These are phyloP conservation scores for Recurvirostra avosetta DNA, from an alignment of 2,113 vertebrate species.

Conservation along the genomic window DNA sequence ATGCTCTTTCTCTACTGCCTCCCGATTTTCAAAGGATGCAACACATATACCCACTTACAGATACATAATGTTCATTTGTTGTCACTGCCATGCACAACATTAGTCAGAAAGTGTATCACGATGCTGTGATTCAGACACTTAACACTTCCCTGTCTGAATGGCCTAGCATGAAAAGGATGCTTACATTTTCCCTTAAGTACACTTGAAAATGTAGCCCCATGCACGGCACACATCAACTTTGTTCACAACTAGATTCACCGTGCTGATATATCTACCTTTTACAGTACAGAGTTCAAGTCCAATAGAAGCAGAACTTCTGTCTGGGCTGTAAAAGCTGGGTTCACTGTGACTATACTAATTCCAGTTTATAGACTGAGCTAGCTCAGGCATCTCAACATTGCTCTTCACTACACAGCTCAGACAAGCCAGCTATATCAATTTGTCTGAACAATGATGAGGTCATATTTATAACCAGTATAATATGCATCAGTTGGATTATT, in stretches of 20 bases:
- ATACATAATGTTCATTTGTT: background rate
- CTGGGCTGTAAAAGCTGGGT: background rate
- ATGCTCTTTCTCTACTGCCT: background rate
- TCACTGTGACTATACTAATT: background rate
- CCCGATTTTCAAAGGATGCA: background rate
- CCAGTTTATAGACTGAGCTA: background rate
- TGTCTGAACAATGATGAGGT: background rate
- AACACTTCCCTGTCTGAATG: background rate
- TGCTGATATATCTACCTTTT: accelerated
- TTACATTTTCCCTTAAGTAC: background rate
- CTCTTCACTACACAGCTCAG: background rate
- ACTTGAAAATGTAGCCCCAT: background rate
- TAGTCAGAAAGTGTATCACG: background rate
- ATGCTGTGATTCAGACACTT: background rate
- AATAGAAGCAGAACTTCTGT: background rate
- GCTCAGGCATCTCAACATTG: background rate
- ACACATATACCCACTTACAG: background rate
- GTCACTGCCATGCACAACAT: background rate
- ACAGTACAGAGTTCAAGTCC: background rate
- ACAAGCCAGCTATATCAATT: background rate
- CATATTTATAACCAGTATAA: background rate
- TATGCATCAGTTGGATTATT: background rate
- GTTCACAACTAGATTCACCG: background rate
- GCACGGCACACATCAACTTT: accelerated
- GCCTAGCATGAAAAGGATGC: accelerated